These are phyloP conservation scores for Andrena praecox DNA, from an alignment of 2,888 invertebrate species.

Conservation along the genomic window DNA sequence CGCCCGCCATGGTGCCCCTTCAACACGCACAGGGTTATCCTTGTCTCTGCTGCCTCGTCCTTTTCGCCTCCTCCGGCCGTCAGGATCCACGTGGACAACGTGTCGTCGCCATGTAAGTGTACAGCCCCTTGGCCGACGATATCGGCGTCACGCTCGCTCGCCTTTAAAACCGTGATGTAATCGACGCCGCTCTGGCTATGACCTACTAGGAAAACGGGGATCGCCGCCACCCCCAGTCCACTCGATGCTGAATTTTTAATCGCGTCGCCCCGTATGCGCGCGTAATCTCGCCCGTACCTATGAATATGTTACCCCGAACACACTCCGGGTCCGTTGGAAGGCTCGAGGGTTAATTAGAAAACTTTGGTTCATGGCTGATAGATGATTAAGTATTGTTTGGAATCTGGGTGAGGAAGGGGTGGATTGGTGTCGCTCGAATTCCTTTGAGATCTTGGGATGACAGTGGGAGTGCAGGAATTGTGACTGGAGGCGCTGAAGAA, in stretches of 20 bases:
- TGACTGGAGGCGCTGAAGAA: no score
- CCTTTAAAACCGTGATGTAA: conserved; percentile 37
- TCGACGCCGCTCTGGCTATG: conserved; percentile 22
- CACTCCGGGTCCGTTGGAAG: conserved; percentile 12
- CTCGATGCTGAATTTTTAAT: conserved; percentile 58
- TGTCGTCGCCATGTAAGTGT: conserved; percentile 40
- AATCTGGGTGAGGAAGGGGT: no score
- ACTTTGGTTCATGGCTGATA: background rate
- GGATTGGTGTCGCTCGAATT: no score
- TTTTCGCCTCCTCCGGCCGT: background rate
- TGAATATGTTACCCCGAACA: conserved; percentile 50
- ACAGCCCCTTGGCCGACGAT: conserved; percentile 61
- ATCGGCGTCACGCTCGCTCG: conserved; percentile 54
- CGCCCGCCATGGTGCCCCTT: conserved; percentile 23
- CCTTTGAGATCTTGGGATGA: no score
- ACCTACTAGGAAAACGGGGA: conserved; percentile 34
- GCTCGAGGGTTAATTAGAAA: conserved; percentile 47
- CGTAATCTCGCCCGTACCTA: conserved; percentile 16
- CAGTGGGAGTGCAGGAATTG: no score
- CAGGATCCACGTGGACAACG: conserved; percentile 63
- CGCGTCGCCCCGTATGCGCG: conserved; percentile 13
- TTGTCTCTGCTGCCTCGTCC: background rate
- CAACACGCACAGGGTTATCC: background rate
- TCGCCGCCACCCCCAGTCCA: background rate
- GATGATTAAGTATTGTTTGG: background rate